A percentile compares a stretch with the other conserved stretches of the same genome.
Conservation (phyloP, 2,888 invertebrate genomes). For the Anodontia alba region DNA sequence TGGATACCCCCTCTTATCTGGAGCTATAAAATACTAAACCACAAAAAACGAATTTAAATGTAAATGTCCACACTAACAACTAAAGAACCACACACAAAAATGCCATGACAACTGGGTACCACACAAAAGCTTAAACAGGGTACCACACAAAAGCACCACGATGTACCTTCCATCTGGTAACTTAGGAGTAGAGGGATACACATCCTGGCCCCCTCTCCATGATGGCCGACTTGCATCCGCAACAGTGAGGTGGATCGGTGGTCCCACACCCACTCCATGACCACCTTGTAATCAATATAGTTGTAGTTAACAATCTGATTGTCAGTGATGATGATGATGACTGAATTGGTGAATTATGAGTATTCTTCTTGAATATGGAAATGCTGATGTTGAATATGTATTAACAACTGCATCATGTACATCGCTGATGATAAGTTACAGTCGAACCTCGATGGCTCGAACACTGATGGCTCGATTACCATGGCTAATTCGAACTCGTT, state of each 20-base stretch:
- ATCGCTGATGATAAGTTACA: too few species aligned
- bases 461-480: too few species aligned
- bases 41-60: too few species aligned
- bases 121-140: not conserved
- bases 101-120: constrained; percentile 26
- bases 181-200: constrained; percentile 62
- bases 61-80: too few species aligned
- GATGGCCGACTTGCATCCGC: constrained; percentile 38
- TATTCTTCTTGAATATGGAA: too few species aligned
- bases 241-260: constrained; percentile 10
- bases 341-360: too few species aligned
- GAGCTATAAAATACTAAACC: too few species aligned
- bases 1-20: too few species aligned
- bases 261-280: not conserved
- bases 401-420: too few species aligned
- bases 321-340: not conserved
- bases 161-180: constrained; percentile 58
- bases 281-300: not conserved
- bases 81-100: not conserved
- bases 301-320: not conserved
- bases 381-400: too few species aligned
- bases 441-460: too few species aligned
- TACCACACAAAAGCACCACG: constrained; percentile 20
- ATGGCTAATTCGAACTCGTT: too few species aligned
- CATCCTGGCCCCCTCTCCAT: constrained; percentile 52